A percentile compares a stretch with the other conserved stretches of the same genome.
Evolutionary conservation across 2,888 invertebrate genomes (phyloP).

Genomic region (Eustalomyia histrio): DNA sequence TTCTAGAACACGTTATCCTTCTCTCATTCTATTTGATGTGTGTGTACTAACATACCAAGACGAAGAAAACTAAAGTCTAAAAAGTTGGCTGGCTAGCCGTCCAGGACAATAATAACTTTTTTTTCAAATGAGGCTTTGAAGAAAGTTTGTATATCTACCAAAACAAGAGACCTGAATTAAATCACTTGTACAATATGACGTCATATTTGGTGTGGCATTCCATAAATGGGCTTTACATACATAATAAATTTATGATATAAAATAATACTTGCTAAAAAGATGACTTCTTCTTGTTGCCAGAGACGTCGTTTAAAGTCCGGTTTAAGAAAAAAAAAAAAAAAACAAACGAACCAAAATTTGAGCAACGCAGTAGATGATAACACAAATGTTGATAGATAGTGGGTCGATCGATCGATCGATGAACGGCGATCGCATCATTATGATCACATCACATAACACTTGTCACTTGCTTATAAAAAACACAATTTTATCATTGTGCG

Average conservation of each 20-base stretch:
- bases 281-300: not conserved
- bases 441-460: constrained; percentile 27
- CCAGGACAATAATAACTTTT: not conserved
- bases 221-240: constrained; percentile 2
- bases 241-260: not conserved
- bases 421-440: constrained; percentile 26
- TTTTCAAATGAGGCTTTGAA: not conserved
- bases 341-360: not conserved
- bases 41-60: constrained; percentile 2
- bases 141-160: not conserved
- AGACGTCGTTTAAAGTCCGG: not conserved
- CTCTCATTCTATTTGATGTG: constrained; percentile 46
- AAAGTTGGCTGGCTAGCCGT: too few species aligned
- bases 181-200: constrained; percentile 3
- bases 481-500: constrained; percentile 54
- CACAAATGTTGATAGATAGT: constrained; percentile 3
- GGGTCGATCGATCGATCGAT: constrained; percentile 5
- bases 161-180: not conserved
- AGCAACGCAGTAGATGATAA: constrained; percentile 39
- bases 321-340: not conserved
- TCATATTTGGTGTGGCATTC: constrained; percentile 11
- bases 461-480: constrained; percentile 39
- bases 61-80: constrained; percentile 20
- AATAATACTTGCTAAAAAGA: constrained; percentile 16
- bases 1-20: constrained; percentile 32